phyloP scores from a whole-genome alignment of 2,113 vertebrate species.

The Chloroceryle aenea region DNA sequence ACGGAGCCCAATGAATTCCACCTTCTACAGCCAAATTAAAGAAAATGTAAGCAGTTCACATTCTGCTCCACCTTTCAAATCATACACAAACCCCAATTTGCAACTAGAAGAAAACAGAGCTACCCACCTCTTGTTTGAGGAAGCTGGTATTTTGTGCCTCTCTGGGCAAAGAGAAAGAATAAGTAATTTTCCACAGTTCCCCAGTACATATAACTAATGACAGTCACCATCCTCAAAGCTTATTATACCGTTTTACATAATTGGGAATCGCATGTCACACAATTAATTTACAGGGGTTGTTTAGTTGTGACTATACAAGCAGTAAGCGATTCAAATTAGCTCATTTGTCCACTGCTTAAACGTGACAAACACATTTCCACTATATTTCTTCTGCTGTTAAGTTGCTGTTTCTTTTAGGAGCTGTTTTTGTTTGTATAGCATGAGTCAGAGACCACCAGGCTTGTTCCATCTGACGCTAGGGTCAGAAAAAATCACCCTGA shows the following conservation, averaged over 20 bases:
- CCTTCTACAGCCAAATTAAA: constrained; percentile 72
- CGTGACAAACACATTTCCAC: constrained; percentile 42
- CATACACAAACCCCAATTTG: constrained; percentile 50
- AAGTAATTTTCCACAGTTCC: constrained; percentile 47
- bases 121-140: background rate
- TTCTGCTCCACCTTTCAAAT: constrained; percentile 72
- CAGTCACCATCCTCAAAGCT: constrained; percentile 56
- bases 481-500: constrained; percentile 31
- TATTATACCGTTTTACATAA: constrained; percentile 60
- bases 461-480: constrained; percentile 35
- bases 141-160: constrained; percentile 34
- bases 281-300: constrained; percentile 62
- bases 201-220: constrained; percentile 56
- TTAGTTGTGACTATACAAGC: constrained; percentile 37
- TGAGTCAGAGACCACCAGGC: constrained; percentile 67
- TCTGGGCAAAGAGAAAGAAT: constrained; percentile 61
- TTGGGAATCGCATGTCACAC: constrained; percentile 34
- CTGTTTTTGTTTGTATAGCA: constrained; percentile 33
- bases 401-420: background rate
- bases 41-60: constrained; percentile 70
- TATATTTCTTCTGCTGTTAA: background rate
- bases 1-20: constrained; percentile 69
- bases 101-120: constrained; percentile 18
- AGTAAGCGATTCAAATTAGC: constrained; percentile 55
- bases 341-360: constrained; percentile 66